Conservation (phyloP, 1,140 invertebrate genomes). For the Coelopa frigida region DNA sequence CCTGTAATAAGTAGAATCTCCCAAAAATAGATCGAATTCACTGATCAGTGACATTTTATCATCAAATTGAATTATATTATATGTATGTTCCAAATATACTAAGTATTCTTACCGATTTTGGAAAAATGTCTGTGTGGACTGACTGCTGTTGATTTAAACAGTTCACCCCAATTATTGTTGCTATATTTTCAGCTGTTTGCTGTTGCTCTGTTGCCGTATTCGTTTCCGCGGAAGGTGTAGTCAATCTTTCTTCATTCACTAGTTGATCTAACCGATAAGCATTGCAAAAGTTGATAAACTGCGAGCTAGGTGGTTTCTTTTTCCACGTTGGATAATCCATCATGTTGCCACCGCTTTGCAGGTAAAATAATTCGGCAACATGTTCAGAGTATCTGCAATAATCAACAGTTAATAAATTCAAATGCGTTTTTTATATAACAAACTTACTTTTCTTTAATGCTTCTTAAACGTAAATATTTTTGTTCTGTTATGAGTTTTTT, state of each 20-base stretch:
- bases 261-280: conserved; percentile 65
- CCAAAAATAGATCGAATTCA: conserved; percentile 27
- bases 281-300: conserved; percentile 67
- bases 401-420: background rate
- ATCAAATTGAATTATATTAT: conserved; percentile 18
- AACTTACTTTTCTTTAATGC: conserved; percentile 41
- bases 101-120: conserved; percentile 27
- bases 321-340: conserved; percentile 78
- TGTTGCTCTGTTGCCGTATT: conserved; percentile 6
- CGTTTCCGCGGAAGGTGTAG: conserved; percentile 20
- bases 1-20: conserved; percentile 18
- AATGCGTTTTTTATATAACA: background rate
- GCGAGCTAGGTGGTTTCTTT: conserved; percentile 64
- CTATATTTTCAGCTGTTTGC: conserved; percentile 14
- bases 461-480: conserved; percentile 39
- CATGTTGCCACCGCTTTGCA: conserved; percentile 77
- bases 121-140: background rate
- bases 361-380: conserved; percentile 75
- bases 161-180: conserved; percentile 15
- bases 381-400: conserved; percentile 68
- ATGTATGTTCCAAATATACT: background rate
- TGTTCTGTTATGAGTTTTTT: conserved; percentile 43
- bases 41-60: conserved; percentile 23
- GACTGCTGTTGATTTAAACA: background rate
- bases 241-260: conserved; percentile 40